Conservation (phyloP, 2,113 vertebrate species). For the Gymnarchus niloticus region DNA sequence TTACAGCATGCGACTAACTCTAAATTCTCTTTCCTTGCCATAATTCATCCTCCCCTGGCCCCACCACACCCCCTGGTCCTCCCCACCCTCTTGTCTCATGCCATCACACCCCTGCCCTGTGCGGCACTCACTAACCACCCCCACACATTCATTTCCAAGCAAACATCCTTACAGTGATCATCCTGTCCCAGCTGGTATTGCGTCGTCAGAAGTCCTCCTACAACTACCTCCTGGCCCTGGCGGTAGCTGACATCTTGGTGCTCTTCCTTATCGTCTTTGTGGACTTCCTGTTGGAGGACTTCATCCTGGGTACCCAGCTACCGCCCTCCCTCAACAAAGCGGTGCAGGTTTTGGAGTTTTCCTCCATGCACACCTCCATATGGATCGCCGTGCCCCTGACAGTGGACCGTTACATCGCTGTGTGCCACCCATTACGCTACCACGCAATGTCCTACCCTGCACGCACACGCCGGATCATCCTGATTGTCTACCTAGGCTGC, state of each 20-base stretch:
- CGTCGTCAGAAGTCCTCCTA: conserved; percentile 96
- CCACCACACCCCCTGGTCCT: background rate
- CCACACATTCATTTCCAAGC: conserved; percentile 58
- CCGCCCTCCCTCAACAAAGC: conserved; percentile 76
- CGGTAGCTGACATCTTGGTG: conserved; percentile 88
- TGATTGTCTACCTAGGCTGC: conserved; percentile 80
- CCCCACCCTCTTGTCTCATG: background rate
- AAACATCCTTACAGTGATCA: conserved; percentile 92
- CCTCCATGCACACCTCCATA: conserved; percentile 92
- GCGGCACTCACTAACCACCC: background rate
- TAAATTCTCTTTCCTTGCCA: background rate
- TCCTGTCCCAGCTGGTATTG: conserved; percentile 89
- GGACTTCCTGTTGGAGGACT: conserved; percentile 91
- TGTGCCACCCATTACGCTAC: conserved; percentile 89
- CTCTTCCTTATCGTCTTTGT: conserved; percentile 94
- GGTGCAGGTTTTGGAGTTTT: conserved; percentile 89
- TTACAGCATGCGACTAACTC: background rate
- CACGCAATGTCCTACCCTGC: conserved; percentile 89
- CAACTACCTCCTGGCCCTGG: conserved; percentile 93
- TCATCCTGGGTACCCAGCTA: conserved; percentile 77
- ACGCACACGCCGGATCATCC: conserved; percentile 82
- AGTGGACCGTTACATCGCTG: conserved; percentile 90
- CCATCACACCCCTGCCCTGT: background rate
- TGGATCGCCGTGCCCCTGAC: conserved; percentile 94
- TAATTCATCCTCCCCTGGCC: background rate